Percentiles rank a stretch among this genome's conserved stretches.
These are phyloP conservation scores for Drosophila miranda DNA, from an alignment of 1,140 invertebrate species.

Conservation along the genomic window DNA sequence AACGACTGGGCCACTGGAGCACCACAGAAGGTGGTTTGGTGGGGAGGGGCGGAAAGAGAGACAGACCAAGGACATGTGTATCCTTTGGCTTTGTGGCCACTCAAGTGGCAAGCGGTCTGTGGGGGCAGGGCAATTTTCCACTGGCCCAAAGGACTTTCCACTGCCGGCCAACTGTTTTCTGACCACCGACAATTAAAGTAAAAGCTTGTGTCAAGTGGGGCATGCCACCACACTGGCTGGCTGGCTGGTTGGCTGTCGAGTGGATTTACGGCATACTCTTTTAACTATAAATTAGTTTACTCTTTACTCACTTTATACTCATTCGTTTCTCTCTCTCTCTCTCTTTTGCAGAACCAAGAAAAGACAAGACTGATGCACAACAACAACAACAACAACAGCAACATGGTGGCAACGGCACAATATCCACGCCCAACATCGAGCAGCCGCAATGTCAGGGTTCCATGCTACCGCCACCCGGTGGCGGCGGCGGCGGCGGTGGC, in stretches of 20 bases:
- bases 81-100: conserved; percentile 58
- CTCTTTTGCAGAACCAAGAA: conserved; percentile 91
- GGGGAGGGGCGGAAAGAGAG: neutral
- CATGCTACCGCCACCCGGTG: conserved; percentile 81
- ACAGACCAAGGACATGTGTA: conserved; percentile 20
- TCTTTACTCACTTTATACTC: conserved; percentile 39
- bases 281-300: conserved; percentile 60
- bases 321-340: conserved; percentile 47
- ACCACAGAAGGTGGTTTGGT: no score
- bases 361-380: conserved; percentile 92
- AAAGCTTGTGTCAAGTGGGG: conserved; percentile 71
- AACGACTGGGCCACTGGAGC: conserved; percentile 10
- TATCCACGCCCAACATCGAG: conserved; percentile 85
- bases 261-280: conserved; percentile 29
- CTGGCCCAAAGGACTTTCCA: conserved; percentile 35
- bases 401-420: conserved; percentile 85
- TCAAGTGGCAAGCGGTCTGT: conserved; percentile 49
- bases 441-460: conserved; percentile 83
- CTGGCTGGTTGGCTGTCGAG: conserved; percentile 6
- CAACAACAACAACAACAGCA: conserved; percentile 82
- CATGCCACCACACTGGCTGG: conserved; percentile 11
- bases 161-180: neutral
- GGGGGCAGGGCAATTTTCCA: conserved; percentile 55
- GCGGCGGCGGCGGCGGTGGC: conserved; percentile 49
- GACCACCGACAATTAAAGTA: conserved; percentile 76